Base-by-base conservation (phyloP, 2,888 invertebrate species). In the Smittia sp. region DNA sequence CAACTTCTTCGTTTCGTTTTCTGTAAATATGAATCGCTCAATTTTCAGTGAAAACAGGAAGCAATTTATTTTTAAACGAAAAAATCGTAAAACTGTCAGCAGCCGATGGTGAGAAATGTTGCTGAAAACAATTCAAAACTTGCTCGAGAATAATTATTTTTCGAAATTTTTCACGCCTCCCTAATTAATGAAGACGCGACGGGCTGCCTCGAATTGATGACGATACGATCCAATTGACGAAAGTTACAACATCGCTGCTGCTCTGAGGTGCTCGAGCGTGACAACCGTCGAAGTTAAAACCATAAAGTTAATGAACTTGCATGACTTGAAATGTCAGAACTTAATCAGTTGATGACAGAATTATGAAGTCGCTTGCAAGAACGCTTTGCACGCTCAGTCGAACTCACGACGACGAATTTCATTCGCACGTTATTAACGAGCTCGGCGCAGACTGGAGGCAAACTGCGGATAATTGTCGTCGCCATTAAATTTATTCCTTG, bases 91-190 rank as follows among this genome's bases (percentile, higher is more conserved):
- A 72, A 62, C 72, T 72, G 72, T 72, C 72, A 72, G 18, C 72
- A 24, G 22, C 20, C 11, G 46, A 32, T 46, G 58, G 4, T 22
- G 22, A 58, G 58, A 58, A 58, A 22, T 58, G 27, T 72, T 6
- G 20, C 15, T 15, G 11, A 69, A 38, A 27, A 25, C 39, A 54
- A 27, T 54, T 54, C 58, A 39, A 38, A 11, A 13, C 39, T 46
- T 24, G 20, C 69, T 25, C 58, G 62, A 72, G 27, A 63, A 2
- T 15, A 72, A 69, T 74, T 74, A 63, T 73, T 73, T 74, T 74
- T 73, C 46, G 32, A 32, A 46, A 74, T 75, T 73, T 72, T 75
- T 75, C 73, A 75, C 75, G 75, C 74, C 73, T 75, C 41, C 41
- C 52, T 75, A 75, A 75, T 75, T 75, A 75, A 74, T 75, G 74